Evolutionary conservation across 2,888 invertebrate genomes (phyloP).

Genomic region (Gastrophysa polygoni): DNA sequence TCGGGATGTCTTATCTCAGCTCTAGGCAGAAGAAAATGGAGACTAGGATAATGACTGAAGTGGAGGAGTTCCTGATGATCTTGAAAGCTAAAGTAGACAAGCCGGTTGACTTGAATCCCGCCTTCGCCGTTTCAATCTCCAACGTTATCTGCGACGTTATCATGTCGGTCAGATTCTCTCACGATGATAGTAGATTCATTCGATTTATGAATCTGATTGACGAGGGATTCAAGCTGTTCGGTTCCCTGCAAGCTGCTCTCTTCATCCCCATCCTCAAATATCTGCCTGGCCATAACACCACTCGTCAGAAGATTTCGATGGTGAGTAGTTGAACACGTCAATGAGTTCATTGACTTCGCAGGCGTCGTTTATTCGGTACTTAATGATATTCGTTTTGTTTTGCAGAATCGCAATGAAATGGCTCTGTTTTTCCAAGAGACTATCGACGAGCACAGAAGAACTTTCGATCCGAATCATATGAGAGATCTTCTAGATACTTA

Average conservation of each 20-base stretch:
- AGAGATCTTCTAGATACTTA: conserved; percentile 88
- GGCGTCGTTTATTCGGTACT: too few species aligned
- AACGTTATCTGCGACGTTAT: conserved; percentile 91
- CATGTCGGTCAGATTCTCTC: conserved; percentile 85
- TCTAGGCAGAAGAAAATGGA: conserved; percentile 83
- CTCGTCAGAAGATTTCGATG: conserved; percentile 63
- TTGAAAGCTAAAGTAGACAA: conserved; percentile 69
- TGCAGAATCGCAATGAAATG: conserved; percentile 81
- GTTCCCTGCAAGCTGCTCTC: conserved; percentile 80
- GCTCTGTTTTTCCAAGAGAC: conserved; percentile 82
- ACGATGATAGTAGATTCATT: conserved; percentile 77
- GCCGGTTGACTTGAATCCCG: conserved; percentile 75
- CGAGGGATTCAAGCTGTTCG: conserved; percentile 88
- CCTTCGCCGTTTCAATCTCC: conserved; percentile 81
- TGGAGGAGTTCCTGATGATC: conserved; percentile 72
- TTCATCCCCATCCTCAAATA: conserved; percentile 80
- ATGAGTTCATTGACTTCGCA: too few species aligned
- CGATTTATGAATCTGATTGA: conserved; percentile 86
- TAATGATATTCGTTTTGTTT: conserved; percentile 20
- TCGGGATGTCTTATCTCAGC: conserved; percentile 88
- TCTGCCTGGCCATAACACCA: conserved; percentile 62
- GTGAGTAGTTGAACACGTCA: too few species aligned
- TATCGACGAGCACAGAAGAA: conserved; percentile 79
- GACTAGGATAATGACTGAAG: conserved; percentile 82
- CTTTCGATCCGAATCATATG: conserved; percentile 75